Conservation (phyloP, 2,797 vertebrate genomes). For the Delichon dasypus region DNA sequence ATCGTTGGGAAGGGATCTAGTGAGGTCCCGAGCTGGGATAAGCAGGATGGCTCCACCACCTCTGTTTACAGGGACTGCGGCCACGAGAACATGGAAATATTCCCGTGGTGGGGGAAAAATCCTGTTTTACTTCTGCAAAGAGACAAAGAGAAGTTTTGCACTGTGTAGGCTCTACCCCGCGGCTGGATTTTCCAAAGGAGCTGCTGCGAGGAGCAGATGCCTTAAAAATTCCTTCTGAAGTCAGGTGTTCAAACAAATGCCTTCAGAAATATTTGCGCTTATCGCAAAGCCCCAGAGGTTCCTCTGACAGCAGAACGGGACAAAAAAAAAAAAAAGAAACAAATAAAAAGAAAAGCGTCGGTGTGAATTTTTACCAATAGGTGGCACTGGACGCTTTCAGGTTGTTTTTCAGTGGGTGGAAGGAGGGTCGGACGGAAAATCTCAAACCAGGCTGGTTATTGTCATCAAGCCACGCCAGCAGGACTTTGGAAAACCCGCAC, state of each 20-base stretch:
- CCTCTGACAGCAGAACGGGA: background rate
- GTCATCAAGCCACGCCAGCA: background rate
- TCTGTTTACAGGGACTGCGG: background rate
- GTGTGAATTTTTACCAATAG: background rate
- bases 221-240: background rate
- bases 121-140: background rate
- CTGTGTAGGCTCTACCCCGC: rapidly evolving
- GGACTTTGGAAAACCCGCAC: background rate
- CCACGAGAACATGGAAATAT: background rate
- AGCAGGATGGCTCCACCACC: background rate
- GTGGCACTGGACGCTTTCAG: constrained; percentile 29
- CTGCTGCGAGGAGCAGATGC: background rate
- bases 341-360: too few species aligned
- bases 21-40: background rate
- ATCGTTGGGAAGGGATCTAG: background rate
- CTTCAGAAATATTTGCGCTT: background rate
- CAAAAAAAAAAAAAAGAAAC: background rate
- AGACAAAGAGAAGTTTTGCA: background rate
- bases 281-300: background rate
- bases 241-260: background rate
- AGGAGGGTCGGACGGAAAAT: background rate
- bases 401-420: background rate
- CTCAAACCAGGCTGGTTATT: background rate
- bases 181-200: background rate
- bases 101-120: background rate